Base-by-base conservation (phyloP, 2,888 invertebrate species). In the Spialia ferax region DNA sequence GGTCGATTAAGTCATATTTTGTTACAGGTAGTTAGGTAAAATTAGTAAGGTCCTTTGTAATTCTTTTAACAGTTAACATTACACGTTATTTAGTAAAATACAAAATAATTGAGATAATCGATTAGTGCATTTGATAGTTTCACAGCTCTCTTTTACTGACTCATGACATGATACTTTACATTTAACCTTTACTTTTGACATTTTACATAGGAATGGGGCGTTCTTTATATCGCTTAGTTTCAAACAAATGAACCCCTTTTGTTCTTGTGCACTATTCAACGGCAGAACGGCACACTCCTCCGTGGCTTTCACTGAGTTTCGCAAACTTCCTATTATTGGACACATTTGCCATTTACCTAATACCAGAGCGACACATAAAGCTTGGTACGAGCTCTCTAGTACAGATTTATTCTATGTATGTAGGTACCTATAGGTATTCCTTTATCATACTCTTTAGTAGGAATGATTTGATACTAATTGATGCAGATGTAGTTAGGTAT, bases 121-220 rank as follows among this genome's bases (percentile, higher is more conserved):
- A n/a, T n/a, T n/a, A 48, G 10, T 48, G 20, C 10, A 48, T 48
- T 48, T 13, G 13, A 38, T 38, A 6, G 20, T 8, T 20, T 6
- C 20, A 6, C 18, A 8, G 18, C 45, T 64, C 22, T 42, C 22
- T 75, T 68, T 63, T 68, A 68, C 71, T 35, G 1, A 35, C n/a
- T n/a, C 38, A n/a, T n/a, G n/a, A 38, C 65, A 54, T 72, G 57
- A 29, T 56, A 38, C 69, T 71, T 88, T 86, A 88, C 87, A 81
- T 90, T 88, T 90, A 88, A 90, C 89, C 90, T 90, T 90, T 89
- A 85, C 86, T 82, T 88, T 83, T 90, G 88, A 89, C 90, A 90
- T 92, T 90, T 89, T 80, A 84, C 81, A 83, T 82, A 86, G 1
- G 6, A 29, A 7, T 84, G 86, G 80, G 80, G 80, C 83, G 84